Evolutionary conservation across 2,888 invertebrate species (phyloP).

Genomic region (Euclidia mi): DNA sequence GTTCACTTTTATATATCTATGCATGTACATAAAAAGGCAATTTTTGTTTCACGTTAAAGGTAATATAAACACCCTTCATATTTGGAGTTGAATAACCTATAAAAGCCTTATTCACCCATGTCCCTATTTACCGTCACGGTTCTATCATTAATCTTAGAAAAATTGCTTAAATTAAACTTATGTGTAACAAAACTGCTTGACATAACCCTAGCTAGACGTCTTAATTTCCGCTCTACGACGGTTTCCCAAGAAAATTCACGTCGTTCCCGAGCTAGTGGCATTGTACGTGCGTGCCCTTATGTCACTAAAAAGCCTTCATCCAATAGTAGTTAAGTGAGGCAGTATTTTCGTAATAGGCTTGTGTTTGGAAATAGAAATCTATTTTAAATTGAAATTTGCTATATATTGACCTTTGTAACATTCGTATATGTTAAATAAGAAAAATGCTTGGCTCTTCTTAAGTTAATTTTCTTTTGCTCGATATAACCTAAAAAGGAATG

Average conservation of each 20-base stretch:
- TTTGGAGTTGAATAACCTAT: neutral
- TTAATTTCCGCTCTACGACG: constrained; percentile 59
- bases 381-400: too few species aligned
- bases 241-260: constrained; percentile 53
- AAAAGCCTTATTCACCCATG: constrained; percentile 6
- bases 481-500: too few species aligned
- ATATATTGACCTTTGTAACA: too few species aligned
- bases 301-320: constrained; percentile 40
- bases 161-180: constrained; percentile 24
- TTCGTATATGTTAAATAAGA: too few species aligned
- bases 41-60: too few species aligned
- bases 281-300: constrained; percentile 35
- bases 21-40: too few species aligned
- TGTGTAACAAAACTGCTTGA: constrained; percentile 25
- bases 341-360: neutral
- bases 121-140: constrained; percentile 27
- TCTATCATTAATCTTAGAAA: constrained; percentile 39
- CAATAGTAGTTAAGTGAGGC: constrained; percentile 10
- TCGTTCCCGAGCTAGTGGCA: constrained; percentile 43
- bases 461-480: too few species aligned
- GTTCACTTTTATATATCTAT: too few species aligned
- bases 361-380: too few species aligned
- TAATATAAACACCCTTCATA: too few species aligned
- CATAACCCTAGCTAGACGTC: constrained; percentile 52
- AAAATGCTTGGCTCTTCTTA: too few species aligned